Evolutionary conservation across 2,888 invertebrate genomes (phyloP), one percentile per base, ranked within the genome.

Genomic region (Drosophila yooni): DNA sequence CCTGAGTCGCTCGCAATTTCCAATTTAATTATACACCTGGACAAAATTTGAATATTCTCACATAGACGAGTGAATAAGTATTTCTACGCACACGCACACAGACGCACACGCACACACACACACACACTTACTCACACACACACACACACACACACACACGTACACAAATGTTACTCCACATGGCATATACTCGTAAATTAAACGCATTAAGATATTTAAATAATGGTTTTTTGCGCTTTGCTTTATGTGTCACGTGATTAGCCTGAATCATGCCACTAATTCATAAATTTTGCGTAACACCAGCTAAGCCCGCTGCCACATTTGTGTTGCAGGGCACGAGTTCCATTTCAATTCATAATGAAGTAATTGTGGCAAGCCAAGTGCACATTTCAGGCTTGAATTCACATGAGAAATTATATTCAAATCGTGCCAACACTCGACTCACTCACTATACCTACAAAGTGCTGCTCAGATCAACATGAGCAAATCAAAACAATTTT

Each of bases 191-290:
- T 76, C 90, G 84, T 89, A 90, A 85, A 90, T 90, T 81, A 76
- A 83, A 82, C 70, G 82, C 90, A 89, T 88, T 85, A 89, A 82
- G 90, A 88, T 82, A 85, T 85, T 89, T 88, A 88, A 89, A 89
- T 85, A 89, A 82, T 82, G 85, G 65, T 81, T 70, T 67, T 74
- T 50, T 61, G 52, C 56, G 70, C 68, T 60, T 40, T 69, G 77
- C 62, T 72, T 71, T 70, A 76, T 78, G 72, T 73, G 65, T 64
- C 84, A 68, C 82, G 90, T 84, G 84, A 84, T 89, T 84, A 82
- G 82, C 70, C 31, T 46, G 62, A 89, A 84, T 89, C 84, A 84
- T 84, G 90, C 82, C 68, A 88, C 53, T 82, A 84, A 76, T 76
- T 89, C 84, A 89, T 84, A 84, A 89, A 89, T 88, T 89, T 82